Evolutionary conservation across 2,888 invertebrate genomes (phyloP), one percentile per base, ranked within the genome.

Genomic region (Periphyllus acericola): DNA sequence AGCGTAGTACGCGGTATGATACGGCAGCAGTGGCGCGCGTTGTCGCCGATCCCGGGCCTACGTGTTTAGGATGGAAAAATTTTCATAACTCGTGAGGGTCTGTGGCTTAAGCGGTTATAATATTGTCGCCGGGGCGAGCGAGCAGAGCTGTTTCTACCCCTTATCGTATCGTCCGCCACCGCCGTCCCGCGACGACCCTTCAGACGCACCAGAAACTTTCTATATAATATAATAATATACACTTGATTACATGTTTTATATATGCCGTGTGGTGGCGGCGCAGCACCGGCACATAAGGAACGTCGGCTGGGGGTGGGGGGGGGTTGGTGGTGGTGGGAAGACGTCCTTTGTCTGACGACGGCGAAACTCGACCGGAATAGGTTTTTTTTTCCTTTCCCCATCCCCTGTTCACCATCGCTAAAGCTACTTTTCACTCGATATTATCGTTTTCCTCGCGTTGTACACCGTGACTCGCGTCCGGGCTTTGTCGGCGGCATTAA

Each of bases 161-260:
- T 74, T 55, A 55, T 74, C 74, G 68, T 55, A 55, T 60, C 25
- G 25, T 46, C 34, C 46, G 5, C 32, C 9, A 3, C 32, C 60
- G 17, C 60, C 40, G 29, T 21, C 60, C 75, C 36, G 36, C 21
- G 17, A 34, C 79, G 68, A 32, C 80, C 74, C 80, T 81, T 32
- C 74, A 74, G 55, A 87, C 72, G 25, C 79, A n/a, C 55, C 40
- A 71, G 34, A 86, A 87, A 87, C 87, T 87, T 87, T 87, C 80
- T 81, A 80, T 87, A 87, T 74, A 84, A 87, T 87, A 86, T 79
- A 86, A 86, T 86, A 79, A 86, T 80, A 86, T 72, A 87, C 87
- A 87, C 87, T 87, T 87, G 87, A 87, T 87, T 87, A 87, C 87
- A 81, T 74, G 80, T 80, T 87, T 87, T 87, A 86, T 86, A 86